Base-by-base conservation (phyloP, 1,140 invertebrate species). In the Centruroides sculpturatus region DNA sequence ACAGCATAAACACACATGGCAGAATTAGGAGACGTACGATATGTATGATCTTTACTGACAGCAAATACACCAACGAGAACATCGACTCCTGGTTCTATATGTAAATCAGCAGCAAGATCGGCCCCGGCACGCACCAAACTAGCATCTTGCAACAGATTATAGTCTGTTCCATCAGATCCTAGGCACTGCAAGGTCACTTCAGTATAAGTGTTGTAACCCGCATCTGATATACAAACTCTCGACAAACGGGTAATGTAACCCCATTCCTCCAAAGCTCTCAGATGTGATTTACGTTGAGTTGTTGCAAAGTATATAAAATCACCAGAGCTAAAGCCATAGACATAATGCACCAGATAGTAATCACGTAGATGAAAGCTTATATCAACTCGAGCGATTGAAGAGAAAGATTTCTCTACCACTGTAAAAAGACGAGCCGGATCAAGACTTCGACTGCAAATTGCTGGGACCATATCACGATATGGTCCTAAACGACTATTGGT, bases 301-400 rank as follows among this genome's bases (percentile, higher is more conserved):
- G 94, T 83, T 11, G 94, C 82, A 76, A 98, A 95, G 73, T 98
- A 98, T 4, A 92, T 90, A 76, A 91, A 96, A 62, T 90, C 85
- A 68, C 85, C 89, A 3, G 90, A 88, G 73, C 93, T 89, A 71
- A 98, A 98, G 10, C 93, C 93, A 75, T 94, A 95, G 3, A 96
- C 82, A 73, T 97, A 98, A 70, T 90, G 85, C 34, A 98, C 90
- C 7, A 94, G 77, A 75, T 93, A 95, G 71, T 93, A 90, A 76
- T 95, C 92, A n/a, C 63, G 60, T 7, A 70, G 50, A 60, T 90
- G 82, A 73, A 92, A 92, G 71, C 92, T 92, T 10, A 93, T 89
- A 76, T 94, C 91, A 61, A 95, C 92, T 66, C 85, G 82, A n/a
- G 93, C 79, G 53, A 85, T 80, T 36, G 89, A 89, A 71, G 83